Conservation (phyloP, 30 jellyfish, hydroid and myxozoan genomes). For the Turritopsis rubra region DNA sequence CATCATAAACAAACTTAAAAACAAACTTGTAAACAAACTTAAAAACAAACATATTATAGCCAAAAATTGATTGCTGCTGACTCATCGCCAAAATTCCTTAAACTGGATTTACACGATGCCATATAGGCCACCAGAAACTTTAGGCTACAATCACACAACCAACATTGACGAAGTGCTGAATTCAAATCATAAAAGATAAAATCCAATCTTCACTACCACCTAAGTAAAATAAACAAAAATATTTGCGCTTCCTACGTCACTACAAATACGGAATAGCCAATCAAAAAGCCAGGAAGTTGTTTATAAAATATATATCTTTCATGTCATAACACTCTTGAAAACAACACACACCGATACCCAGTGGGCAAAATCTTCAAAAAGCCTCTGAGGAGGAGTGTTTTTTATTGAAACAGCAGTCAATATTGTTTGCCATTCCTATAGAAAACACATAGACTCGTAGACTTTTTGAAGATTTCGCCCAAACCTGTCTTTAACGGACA, state of each 20-base stretch:
- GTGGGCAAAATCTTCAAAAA: too few relatives aligned
- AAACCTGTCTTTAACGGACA: too few relatives aligned
- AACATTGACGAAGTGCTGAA: background rate
- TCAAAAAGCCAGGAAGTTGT: background rate
- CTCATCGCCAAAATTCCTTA: background rate
- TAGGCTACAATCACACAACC: background rate
- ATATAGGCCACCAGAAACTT: background rate
- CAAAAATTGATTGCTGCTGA: too few relatives aligned
- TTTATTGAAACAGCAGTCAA: too few relatives aligned
- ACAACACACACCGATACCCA: background rate
- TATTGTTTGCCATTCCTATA: too few relatives aligned
- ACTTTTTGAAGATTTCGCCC: too few relatives aligned
- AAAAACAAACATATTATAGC: too few relatives aligned
- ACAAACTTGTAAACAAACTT: too few relatives aligned
- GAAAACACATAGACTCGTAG: too few relatives aligned
- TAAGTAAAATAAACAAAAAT: background rate
- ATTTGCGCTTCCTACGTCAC: background rate
- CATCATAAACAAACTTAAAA: too few relatives aligned
- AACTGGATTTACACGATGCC: background rate
- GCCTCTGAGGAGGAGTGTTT: too few relatives aligned
- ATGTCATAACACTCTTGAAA: background rate
- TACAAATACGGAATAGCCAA: background rate
- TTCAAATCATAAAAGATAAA: background rate
- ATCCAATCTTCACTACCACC: background rate
- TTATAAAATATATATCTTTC: background rate